Conservation (phyloP, 2,888 invertebrate genomes). For the Boloria selene region DNA sequence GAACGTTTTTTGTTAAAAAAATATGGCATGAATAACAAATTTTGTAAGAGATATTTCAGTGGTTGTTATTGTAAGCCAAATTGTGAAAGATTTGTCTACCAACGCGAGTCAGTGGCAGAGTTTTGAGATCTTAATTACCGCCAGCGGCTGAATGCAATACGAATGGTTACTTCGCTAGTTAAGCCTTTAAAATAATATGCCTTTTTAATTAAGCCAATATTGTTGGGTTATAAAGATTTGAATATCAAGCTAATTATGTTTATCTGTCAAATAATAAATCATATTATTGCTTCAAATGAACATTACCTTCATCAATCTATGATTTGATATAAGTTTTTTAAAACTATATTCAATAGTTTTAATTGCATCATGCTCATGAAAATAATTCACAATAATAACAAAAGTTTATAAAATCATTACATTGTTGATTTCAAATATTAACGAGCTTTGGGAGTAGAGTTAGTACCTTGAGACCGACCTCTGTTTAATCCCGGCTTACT, state of each 20-base stretch:
- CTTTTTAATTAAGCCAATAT: constrained; percentile 30
- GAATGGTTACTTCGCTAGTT: constrained; percentile 55
- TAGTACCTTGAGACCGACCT: constrained; percentile 57
- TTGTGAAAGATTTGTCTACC: constrained; percentile 58
- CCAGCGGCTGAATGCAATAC: constrained; percentile 67
- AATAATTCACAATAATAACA: not conserved
- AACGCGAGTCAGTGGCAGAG: constrained; percentile 66
- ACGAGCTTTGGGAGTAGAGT: constrained; percentile 68
- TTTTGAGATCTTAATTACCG: constrained; percentile 76
- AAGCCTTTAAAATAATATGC: constrained; percentile 37
- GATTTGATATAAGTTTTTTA: no score
- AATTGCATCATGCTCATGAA: no score
- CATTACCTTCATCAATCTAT: no score
- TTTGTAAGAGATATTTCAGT: constrained; percentile 22
- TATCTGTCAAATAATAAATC: not conserved
- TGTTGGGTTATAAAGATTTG: constrained; percentile 16
- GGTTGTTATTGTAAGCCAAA: constrained; percentile 31
- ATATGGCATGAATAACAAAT: not conserved
- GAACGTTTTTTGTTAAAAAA: not conserved
- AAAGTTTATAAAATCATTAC: constrained; percentile 52
- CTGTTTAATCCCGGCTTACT: constrained; percentile 44
- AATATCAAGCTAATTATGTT: not conserved
- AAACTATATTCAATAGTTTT: no score
- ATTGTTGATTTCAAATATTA: constrained; percentile 63
- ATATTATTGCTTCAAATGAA: not conserved